Percentiles rank a stretch among this genome's conserved stretches.
Conservation (phyloP, 2,113 vertebrate genomes). For the Motacilla alba region DNA sequence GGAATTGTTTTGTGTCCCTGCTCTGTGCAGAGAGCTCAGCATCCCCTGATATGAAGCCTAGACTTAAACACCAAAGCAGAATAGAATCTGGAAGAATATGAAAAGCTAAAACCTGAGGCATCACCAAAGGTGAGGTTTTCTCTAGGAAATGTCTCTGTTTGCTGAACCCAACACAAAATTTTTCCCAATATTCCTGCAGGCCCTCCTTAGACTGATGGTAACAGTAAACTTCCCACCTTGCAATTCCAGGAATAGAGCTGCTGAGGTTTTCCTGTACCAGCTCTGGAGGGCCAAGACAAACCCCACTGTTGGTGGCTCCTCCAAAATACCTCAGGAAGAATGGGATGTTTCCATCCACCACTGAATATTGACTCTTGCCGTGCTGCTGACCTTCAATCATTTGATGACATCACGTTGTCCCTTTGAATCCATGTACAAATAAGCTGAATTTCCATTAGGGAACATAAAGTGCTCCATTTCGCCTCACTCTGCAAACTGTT, state of each 20-base stretch:
- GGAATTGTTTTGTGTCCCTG: not conserved
- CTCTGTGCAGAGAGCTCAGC: not conserved
- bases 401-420: slow-evolving; percentile 77
- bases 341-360: slow-evolving; percentile 75
- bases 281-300: slow-evolving; percentile 72
- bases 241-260: slow-evolving; percentile 79
- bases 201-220: slow-evolving; percentile 52
- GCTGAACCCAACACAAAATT: not conserved
- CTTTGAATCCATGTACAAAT: slow-evolving; percentile 78
- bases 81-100: not conserved
- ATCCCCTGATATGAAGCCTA: not conserved
- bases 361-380: slow-evolving; percentile 77
- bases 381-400: slow-evolving; percentile 65
- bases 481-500: slow-evolving; percentile 79
- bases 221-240: slow-evolving; percentile 62
- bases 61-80: not conserved
- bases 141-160: not conserved
- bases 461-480: slow-evolving; percentile 76
- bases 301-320: slow-evolving; percentile 47
- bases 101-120: not conserved
- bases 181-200: slow-evolving; percentile 13
- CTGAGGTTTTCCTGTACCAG: slow-evolving; percentile 70
- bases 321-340: slow-evolving; percentile 67
- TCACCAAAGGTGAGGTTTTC: not conserved
- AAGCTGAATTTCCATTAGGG: slow-evolving; percentile 78